These are phyloP conservation scores for Menidia menidia DNA, from an alignment of 2,797 vertebrate genomes.

Conservation along the genomic window DNA sequence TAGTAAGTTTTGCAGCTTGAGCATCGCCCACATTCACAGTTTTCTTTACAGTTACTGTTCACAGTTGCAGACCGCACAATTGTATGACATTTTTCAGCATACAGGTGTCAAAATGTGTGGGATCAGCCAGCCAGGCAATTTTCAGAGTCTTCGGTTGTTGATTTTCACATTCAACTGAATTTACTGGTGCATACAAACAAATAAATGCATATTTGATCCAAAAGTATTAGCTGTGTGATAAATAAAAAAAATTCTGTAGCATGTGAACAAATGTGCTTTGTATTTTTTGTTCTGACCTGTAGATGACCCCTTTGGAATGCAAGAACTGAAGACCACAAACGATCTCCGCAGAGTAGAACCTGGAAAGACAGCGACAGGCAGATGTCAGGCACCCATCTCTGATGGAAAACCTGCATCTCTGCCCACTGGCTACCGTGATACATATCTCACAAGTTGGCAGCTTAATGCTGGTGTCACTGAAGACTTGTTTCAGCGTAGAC, in stretches of 20 bases:
- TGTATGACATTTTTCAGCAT: conserved; percentile 27
- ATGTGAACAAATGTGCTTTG: conserved; percentile 6
- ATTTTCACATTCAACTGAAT: conserved; percentile 27
- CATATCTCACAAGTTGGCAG: conserved; percentile 30
- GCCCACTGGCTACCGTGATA: conserved; percentile 5
- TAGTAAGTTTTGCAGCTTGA: background rate
- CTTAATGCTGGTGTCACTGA: conserved; percentile 42
- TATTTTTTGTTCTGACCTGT: conserved; percentile 85
- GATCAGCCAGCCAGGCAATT: conserved; percentile 46
- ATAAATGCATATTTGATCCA: background rate
- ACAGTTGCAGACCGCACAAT: conserved; percentile 44
- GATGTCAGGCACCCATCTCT: conserved; percentile 31
- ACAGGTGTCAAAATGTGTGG: conserved; percentile 42
- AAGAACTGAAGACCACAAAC: conserved; percentile 96
- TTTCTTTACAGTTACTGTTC: conserved; percentile 24
- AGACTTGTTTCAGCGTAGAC: conserved; percentile 45
- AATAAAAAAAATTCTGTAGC: conserved; percentile 8
- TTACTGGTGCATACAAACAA: background rate
- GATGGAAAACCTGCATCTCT: conserved; percentile 23
- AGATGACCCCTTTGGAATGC: conserved; percentile 96
- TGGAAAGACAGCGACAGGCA: conserved; percentile 59
- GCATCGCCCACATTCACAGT: conserved; percentile 18
- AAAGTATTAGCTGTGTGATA: background rate
- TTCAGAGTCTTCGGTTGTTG: conserved; percentile 25
- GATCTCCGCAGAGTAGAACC: conserved; percentile 98